Conservation (phyloP, 2,113 vertebrate genomes). For the Dolichallabes microphthalmus region DNA sequence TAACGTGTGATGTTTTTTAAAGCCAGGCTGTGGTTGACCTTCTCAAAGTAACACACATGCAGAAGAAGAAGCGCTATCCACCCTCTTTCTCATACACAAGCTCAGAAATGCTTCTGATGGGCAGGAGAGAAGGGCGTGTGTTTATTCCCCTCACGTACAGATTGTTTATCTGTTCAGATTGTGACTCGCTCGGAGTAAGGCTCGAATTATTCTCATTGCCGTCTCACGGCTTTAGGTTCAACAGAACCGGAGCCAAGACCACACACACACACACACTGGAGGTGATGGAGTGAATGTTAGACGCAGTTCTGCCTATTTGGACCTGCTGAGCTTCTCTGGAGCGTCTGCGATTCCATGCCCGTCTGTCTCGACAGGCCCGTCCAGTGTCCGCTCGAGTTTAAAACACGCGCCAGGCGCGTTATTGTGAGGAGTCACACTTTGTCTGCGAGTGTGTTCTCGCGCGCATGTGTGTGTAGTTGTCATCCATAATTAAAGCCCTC, state of each 20-base stretch:
- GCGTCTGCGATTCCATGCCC: background rate
- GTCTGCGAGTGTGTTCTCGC: background rate
- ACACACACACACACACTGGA: background rate
- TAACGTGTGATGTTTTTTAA: background rate
- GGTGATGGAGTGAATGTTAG: background rate
- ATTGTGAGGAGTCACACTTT: background rate
- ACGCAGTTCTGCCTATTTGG: background rate
- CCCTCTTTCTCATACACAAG: background rate
- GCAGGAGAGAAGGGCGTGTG: background rate
- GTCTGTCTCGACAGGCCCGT: background rate
- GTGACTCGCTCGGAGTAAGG: background rate
- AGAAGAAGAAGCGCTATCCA: background rate
- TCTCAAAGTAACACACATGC: background rate
- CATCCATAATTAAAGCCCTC: slow-evolving; percentile 1
- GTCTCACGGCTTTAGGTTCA: background rate
- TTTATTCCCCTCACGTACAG: background rate
- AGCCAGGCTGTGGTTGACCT: background rate
- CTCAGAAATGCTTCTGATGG: background rate
- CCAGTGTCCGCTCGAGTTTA: background rate
- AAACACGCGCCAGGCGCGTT: background rate
- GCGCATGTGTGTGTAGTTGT: background rate
- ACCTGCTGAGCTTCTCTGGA: background rate
- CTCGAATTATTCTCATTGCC: background rate
- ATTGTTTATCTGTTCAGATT: background rate
- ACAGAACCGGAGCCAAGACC: background rate